Base-by-base conservation (phyloP, 2,797 vertebrate species). In the Margarornis squamiger region DNA sequence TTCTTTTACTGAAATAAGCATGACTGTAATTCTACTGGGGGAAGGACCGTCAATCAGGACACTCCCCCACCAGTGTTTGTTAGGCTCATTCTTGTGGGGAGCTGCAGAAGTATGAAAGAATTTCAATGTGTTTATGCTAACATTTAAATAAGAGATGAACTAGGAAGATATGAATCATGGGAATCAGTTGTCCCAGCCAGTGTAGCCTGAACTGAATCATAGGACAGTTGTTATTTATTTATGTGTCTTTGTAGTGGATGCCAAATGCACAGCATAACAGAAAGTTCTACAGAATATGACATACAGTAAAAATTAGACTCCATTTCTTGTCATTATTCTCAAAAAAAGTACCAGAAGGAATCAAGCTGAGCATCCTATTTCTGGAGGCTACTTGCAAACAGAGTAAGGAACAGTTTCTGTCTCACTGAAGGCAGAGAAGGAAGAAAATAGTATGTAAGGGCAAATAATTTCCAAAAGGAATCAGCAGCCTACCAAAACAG, bases 151-250 rank as follows among this genome's bases (percentile, higher is more conserved):
- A 90, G 76, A 46, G 73, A 94, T 71, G 11, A 94, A 36, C 71
- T 88, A 45, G 79, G 86, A 96, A 90, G 82, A 88, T 92, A 88
- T 39, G 82, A 90, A 96, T 90, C 76, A 92, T 75, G 82, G 48
- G 91, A 95, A 94, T 88, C 59, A n/a, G 59, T 75, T 57, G 55
- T 86, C 54, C 55, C 62, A 92, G 45, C 77, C 78, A 92, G 45
- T 81, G 75, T 24, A 93, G 81, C 15, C 87, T 94, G 87, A 93
- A 92, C 21, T 52, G 46, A 92, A 81, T 92, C 70, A 61, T 23
- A 75, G 58, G 73, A 78, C 82, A 78, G 55, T 95, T 93, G 75
- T 77, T 95, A 90, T 86, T 90, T 93, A 91, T 73, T 92, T 91
- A 86, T 38, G 70, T 75, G 36, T 70, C 86, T 88, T 92, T 84